Conservation (phyloP, 1,140 invertebrate genomes). For the Eupristina koningsbergeri region DNA sequence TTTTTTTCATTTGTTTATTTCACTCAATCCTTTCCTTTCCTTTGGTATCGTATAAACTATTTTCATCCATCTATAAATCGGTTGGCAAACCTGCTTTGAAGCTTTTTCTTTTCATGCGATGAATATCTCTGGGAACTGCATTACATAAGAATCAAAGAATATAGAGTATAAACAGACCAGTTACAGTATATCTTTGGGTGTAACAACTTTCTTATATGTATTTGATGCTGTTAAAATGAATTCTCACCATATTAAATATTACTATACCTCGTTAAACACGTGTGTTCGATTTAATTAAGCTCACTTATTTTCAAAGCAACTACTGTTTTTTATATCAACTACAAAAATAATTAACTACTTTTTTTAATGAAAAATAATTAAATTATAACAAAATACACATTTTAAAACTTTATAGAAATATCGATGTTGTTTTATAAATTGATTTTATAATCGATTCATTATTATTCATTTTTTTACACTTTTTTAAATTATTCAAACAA, state of each 20-base stretch:
- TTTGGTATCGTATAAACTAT: background rate
- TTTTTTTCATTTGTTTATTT: background rate
- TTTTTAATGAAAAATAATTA: background rate
- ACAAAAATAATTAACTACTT: background rate
- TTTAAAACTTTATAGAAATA: no score
- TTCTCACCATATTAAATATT: background rate
- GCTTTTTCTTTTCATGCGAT: background rate
- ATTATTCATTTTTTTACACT: no score
- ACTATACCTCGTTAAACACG: background rate
- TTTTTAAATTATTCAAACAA: no score
- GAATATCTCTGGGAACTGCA: background rate
- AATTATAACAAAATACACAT: background rate
- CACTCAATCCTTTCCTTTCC: no score
- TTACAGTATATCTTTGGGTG: background rate
- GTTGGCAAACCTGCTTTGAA: background rate
- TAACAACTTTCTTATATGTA: background rate
- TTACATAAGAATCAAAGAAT: background rate
- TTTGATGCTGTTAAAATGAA: background rate
- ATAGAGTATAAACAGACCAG: background rate
- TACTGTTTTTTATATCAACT: background rate
- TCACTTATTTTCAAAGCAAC: background rate
- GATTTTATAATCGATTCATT: no score
- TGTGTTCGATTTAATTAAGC: background rate
- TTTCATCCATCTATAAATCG: constrained; percentile 31
- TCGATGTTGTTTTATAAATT: no score